Base-by-base conservation (phyloP, 2,113 vertebrate genomes). In the Antechinus flavipes region DNA sequence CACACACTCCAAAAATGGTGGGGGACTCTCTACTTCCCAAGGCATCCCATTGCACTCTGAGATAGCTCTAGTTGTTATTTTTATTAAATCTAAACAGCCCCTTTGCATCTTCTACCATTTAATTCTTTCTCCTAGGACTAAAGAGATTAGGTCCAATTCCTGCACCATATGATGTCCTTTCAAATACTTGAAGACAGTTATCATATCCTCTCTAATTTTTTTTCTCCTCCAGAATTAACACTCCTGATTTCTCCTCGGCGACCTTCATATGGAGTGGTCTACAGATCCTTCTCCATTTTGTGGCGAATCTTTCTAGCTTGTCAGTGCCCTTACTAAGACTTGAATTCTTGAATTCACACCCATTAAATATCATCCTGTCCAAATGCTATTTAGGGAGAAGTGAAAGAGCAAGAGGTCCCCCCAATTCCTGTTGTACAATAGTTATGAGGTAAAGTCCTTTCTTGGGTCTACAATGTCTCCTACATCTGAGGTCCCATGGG, bases 391-490 rank as follows among this genome's bases (percentile, higher is more conserved):
- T 54, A 90, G 91, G 52, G 23, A 93, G 35, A 96, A 95, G 96
- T 96, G 95, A 92, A 90, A 93, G 1, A 27, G 97, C 93, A 97
- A 93, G 95, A 95, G 47, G 90, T 61, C 52, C 9, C 25, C 3
- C 1, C 22, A 50, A 94, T 94, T 93, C 50, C 91, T 96, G 25
- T 95, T 95, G 96, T 68, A 98, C 96, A 98, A 97, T 97, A 68
- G 89, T 47, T 35, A 96, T 97, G 98, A 98, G 84, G 93, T 95
- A 98, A 56, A 30, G 96, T 92, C 91, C 91, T 97, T 97, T 97
- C 96, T 97, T 95, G 96, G 90, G 94, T 93, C 94, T 91, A 89
- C 97, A 96, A 95, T 95, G 96, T 95, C 95, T 96, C 96, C 90
- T 54, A 11, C 95, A 95, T 97, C 7, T 52, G 46, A 47, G 0